Conservation (phyloP, 2,888 invertebrate genomes). For the Tinea trinotella region DNA sequence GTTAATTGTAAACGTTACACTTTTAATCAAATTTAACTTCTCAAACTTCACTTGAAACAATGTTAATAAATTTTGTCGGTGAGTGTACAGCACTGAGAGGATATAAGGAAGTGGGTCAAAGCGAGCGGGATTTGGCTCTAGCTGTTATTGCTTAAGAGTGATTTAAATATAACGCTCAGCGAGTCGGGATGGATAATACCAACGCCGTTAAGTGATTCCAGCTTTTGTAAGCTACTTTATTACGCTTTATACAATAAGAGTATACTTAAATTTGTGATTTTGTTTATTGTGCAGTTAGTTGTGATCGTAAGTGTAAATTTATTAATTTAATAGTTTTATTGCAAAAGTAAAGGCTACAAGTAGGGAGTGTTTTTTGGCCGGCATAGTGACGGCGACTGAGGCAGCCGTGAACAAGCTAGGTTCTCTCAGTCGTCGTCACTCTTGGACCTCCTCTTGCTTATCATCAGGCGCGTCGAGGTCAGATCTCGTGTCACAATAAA, state of each 20-base stretch:
- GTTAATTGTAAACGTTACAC: too few relatives aligned
- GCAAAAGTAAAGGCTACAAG: too few relatives aligned
- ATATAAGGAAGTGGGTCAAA: slow-evolving; percentile 63
- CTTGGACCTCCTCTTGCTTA: too few relatives aligned
- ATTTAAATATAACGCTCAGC: slow-evolving; percentile 59
- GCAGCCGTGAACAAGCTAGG: too few relatives aligned
- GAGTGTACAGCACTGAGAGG: slow-evolving; percentile 32
- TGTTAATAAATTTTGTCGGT: background rate
- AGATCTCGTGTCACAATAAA: too few relatives aligned
- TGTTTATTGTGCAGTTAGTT: background rate
- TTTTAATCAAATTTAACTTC: too few relatives aligned
- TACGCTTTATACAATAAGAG: background rate
- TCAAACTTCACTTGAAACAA: too few relatives aligned
- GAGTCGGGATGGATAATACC: slow-evolving; percentile 35
- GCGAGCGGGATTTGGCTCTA: slow-evolving; percentile 50
- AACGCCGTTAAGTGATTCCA: slow-evolving; percentile 24
- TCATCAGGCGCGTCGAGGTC: too few relatives aligned
- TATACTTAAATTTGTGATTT: background rate
- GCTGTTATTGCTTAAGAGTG: slow-evolving; percentile 46
- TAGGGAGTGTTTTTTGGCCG: too few relatives aligned
- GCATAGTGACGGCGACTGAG: too few relatives aligned
- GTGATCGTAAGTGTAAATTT: background rate
- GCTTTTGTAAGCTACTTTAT: slow-evolving; percentile 10
- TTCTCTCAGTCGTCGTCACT: too few relatives aligned
- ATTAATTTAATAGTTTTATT: too few relatives aligned